These are phyloP conservation scores for Perognathus longimembris DNA, from an alignment of 2,113 vertebrate genomes.

Conservation along the genomic window DNA sequence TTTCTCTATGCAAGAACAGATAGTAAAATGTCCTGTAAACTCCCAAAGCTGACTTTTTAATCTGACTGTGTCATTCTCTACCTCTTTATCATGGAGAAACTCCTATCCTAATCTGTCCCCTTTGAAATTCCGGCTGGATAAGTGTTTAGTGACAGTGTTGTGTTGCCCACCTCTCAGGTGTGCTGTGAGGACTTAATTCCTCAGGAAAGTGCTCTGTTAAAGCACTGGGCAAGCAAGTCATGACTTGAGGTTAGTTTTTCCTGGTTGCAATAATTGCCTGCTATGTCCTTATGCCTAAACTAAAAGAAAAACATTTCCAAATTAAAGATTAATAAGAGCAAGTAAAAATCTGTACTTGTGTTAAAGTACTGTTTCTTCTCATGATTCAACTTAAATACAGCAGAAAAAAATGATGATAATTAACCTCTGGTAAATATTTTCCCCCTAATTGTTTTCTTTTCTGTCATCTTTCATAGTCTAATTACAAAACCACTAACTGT, in stretches of 20 bases:
- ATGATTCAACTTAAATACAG: slow-evolving; percentile 65
- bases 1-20: slow-evolving; percentile 1
- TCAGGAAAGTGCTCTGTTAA: slow-evolving; percentile 5
- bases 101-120: background rate
- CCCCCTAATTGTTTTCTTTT: slow-evolving; percentile 49
- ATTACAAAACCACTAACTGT: slow-evolving; percentile 68
- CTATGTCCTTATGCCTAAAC: background rate
- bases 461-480: slow-evolving; percentile 46
- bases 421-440: slow-evolving; percentile 77
- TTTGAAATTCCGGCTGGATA: background rate
- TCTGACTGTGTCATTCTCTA: background rate
- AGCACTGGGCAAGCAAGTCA: background rate
- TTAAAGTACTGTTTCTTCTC: slow-evolving; percentile 30
- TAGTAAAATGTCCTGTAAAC: background rate
- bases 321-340: slow-evolving; percentile 43
- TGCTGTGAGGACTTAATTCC: background rate
- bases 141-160: background rate
- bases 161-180: background rate
- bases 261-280: background rate
- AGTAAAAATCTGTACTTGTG: slow-evolving; percentile 40
- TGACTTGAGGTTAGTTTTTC: slow-evolving; percentile 2
- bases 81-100: background rate
- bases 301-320: slow-evolving; percentile 52
- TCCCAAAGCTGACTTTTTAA: background rate
- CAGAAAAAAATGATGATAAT: slow-evolving; percentile 59